phyloP scores from a whole-genome alignment of 2,113 vertebrate genomes.

The Benitochromis conjunctus region DNA sequence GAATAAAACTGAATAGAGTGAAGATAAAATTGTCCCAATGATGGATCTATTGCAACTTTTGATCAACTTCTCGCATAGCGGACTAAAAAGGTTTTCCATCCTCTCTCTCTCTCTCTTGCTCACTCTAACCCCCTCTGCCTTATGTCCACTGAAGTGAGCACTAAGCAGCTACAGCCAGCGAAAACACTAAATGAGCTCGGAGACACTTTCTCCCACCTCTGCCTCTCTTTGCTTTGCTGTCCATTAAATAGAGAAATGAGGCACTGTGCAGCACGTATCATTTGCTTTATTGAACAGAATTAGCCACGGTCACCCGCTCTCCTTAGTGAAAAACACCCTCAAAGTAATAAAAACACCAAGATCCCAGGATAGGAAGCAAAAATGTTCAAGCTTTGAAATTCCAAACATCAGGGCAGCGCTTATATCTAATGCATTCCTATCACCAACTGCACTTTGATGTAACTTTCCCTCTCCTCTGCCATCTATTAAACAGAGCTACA shows the following conservation, averaged over 20 bases:
- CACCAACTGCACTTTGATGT: constrained; percentile 52
- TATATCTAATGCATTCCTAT: constrained; percentile 48
- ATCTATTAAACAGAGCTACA: constrained; percentile 29
- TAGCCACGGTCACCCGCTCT: not conserved
- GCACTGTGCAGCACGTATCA: not conserved
- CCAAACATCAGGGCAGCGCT: constrained; percentile 32
- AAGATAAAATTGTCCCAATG: not conserved
- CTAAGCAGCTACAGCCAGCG: not conserved
- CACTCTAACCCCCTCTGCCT: not conserved
- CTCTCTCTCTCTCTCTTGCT: not conserved
- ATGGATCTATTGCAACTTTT: not conserved
- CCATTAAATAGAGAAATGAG: constrained; percentile 19
- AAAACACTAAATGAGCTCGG: constrained; percentile 36
- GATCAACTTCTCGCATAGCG: not conserved
- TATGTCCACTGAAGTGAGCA: constrained; percentile 3
- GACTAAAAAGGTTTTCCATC: not conserved
- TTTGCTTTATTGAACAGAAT: constrained; percentile 43
- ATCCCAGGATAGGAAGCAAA: constrained; percentile 17
- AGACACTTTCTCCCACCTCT: constrained; percentile 14
- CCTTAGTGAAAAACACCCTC: constrained; percentile 10
- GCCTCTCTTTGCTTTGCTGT: not conserved
- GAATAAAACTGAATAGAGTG: not conserved
- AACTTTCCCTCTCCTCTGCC: constrained; percentile 18
- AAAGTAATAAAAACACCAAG: constrained; percentile 29
- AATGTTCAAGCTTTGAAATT: constrained; percentile 40